Conservation (phyloP, 2,113 vertebrate species). For the Aix galericulata region DNA sequence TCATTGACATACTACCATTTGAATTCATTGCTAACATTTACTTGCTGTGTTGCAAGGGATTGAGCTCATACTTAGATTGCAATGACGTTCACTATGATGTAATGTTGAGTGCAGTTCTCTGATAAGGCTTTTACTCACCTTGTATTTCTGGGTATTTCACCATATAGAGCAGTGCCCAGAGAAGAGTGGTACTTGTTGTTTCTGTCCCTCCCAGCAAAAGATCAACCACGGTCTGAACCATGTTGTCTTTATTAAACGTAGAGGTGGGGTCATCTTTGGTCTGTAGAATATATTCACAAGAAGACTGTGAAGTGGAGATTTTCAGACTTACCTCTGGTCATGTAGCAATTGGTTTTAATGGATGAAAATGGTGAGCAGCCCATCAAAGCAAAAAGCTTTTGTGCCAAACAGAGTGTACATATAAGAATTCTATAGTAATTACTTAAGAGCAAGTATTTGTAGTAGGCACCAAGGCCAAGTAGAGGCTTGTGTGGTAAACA, state of each 20-base stretch:
- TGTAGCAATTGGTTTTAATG: neutral
- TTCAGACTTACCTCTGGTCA: neutral
- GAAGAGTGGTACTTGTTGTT: constrained; percentile 74
- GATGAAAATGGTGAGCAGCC: neutral
- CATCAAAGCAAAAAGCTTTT: neutral
- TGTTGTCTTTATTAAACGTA: constrained; percentile 73
- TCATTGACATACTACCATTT: neutral
- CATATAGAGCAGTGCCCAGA: constrained; percentile 78
- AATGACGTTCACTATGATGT: neutral
- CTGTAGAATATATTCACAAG: constrained; percentile 39
- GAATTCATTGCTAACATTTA: neutral
- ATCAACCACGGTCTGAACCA: constrained; percentile 71
- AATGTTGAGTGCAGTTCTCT: neutral
- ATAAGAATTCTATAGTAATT: neutral
- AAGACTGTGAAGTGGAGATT: neutral
- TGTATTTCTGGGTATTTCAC: constrained; percentile 72
- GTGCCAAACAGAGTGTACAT: too few species aligned
- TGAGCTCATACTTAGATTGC: neutral
- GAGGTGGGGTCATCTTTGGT: constrained; percentile 49
- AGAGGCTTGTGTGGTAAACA: neutral
- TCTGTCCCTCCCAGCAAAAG: constrained; percentile 80
- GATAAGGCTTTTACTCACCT: constrained; percentile 39
- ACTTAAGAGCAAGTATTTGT: neutral
- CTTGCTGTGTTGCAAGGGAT: neutral
- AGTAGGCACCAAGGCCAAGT: neutral